Conservation (phyloP, 37 sponge, comb jelly and placozoan species). For the Mnemiopsis leidyi region DNA sequence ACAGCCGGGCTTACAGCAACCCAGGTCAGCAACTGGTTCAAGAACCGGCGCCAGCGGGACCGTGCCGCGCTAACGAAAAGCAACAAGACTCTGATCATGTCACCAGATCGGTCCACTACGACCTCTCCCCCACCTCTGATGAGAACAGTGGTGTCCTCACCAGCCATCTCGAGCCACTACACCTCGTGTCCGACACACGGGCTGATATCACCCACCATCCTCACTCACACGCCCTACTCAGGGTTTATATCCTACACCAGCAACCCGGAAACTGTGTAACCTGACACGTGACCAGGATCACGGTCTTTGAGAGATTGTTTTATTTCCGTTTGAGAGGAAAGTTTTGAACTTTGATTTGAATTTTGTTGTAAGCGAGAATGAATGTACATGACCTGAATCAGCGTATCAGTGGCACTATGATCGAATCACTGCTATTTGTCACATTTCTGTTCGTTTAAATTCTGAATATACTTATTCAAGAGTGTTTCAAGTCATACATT, state of each 20-base stretch:
- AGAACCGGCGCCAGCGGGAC: slow-evolving; percentile 61
- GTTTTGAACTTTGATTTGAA: too few relatives aligned
- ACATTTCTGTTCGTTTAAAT: too few relatives aligned
- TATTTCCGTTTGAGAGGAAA: too few relatives aligned
- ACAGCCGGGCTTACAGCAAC: slow-evolving; percentile 63
- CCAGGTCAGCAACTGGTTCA: slow-evolving; percentile 65
- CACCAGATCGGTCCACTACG: background rate
- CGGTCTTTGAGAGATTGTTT: too few relatives aligned
- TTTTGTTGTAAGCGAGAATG: too few relatives aligned
- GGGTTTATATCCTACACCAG: background rate
- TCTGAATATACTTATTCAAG: too few relatives aligned
- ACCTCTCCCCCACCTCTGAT: slow-evolving; percentile 10
- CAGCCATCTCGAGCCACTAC: background rate
- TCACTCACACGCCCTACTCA: slow-evolving; percentile 22
- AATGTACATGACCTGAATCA: too few relatives aligned
- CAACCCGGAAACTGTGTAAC: background rate
- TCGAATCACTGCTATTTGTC: too few relatives aligned
- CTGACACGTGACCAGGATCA: too few relatives aligned
- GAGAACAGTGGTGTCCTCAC: background rate
- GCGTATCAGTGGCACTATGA: too few relatives aligned
- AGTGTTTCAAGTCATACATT: too few relatives aligned
- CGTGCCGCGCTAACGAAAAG: background rate
- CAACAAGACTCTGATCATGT: background rate
- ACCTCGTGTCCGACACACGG: slow-evolving; percentile 48
- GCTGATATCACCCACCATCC: background rate